Evolutionary conservation across 2,797 vertebrate genomes (phyloP), one percentile per base, ranked within the genome.

Genomic region (Limosa lapponica): DNA sequence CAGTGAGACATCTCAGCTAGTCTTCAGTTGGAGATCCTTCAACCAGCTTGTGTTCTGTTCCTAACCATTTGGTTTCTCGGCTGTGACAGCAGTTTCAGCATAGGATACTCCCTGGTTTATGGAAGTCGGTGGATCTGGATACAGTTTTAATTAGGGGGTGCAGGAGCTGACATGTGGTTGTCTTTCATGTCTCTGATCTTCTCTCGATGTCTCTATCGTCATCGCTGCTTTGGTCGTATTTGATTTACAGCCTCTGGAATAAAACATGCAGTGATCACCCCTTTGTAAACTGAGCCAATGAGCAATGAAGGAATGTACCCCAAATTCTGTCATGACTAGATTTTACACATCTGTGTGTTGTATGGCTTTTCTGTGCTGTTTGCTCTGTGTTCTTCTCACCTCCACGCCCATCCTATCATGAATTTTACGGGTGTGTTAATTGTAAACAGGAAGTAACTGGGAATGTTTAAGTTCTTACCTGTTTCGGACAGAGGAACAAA

Each of bases 361-460:
- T 46, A 5, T 93, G 34, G 51, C 28, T 91, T 87, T 58, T 80
- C 6, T 82, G 2, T 59, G 58, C 49, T 44, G 14, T 52, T 77
- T 32, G 8, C 65, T 84, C 23, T 13, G 10, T 51, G 58, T 66
- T 62, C 36, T 85, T 59, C 61, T 37, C 13, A 16, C 28, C 22
- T 85, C 75, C 46, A 16, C 2, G 0, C 69, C 43, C 20, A 10
- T 88, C 61, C 54, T 89, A 18, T 67, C 52, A 19, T 64, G 13
- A 66, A 24, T 39, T 86, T 90, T 41, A 19, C 69, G 65, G 57
- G 30, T 67, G 30, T 79, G 52, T 72, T 89, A 87, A 52, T 20
- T 71, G 49, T 81, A 82, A 97, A 78, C 49, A 69, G 83, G 57
- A 90, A 90, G 28, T 92, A 90, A 64, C 39, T 55, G 67, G 71